phyloP scores from a whole-genome alignment of 2,888 invertebrate genomes.

The Elaeidobius kamerunicus region DNA sequence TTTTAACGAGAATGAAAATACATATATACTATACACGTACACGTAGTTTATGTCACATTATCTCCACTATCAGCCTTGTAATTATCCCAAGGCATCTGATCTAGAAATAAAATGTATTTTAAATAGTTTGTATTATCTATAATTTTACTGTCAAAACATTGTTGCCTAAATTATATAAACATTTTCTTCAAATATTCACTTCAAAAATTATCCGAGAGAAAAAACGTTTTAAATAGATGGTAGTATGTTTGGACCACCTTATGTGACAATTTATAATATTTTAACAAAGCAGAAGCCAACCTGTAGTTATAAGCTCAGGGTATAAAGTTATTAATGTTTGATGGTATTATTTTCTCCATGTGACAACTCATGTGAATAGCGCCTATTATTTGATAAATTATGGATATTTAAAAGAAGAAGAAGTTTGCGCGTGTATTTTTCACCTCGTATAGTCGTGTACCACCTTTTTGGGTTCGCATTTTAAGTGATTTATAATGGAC shows the following conservation, averaged over 20 bases:
- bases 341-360: constrained; percentile 38
- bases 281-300: constrained; percentile 28
- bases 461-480: constrained; percentile 27
- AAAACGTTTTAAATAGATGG: constrained; percentile 11
- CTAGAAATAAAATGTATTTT: too few relatives aligned
- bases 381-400: constrained; percentile 28
- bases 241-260: constrained; percentile 21
- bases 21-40: too few relatives aligned
- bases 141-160: too few relatives aligned
- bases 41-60: too few relatives aligned
- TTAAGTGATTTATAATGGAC: constrained; percentile 24
- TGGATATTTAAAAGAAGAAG: constrained; percentile 22
- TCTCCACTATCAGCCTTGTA: too few relatives aligned
- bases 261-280: constrained; percentile 28
- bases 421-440: constrained; percentile 25
- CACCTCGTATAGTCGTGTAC: constrained; percentile 26
- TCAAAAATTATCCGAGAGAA: constrained; percentile 6
- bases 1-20: too few relatives aligned
- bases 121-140: too few relatives aligned
- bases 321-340: constrained; percentile 44
- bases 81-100: too few relatives aligned
- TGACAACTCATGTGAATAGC: constrained; percentile 25
- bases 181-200: too few relatives aligned
- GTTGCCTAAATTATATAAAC: too few relatives aligned
- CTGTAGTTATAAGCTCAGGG: constrained; percentile 20